A percentile compares a stretch with the other conserved stretches of the same genome.
These are phyloP conservation scores for Sebastes goodei DNA, from an alignment of 2,797 vertebrate genomes.

Conservation along the genomic window DNA sequence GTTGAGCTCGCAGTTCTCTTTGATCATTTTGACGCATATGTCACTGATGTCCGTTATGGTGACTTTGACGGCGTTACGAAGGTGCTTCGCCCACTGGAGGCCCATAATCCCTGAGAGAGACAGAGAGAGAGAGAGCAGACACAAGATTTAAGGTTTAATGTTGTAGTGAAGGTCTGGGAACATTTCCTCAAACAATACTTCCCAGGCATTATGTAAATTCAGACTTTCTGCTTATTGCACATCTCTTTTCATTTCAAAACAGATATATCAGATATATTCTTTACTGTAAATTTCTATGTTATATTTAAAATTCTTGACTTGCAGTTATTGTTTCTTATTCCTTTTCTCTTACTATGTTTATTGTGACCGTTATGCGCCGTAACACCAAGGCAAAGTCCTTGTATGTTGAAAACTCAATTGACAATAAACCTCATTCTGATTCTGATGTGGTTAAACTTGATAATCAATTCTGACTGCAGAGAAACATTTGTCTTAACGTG, in stretches of 20 bases:
- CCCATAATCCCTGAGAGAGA: constrained; percentile 92
- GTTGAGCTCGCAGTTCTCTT: constrained; percentile 94
- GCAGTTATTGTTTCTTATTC: not conserved
- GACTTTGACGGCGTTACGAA: constrained; percentile 88
- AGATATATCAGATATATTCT: not conserved
- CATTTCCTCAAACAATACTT: not conserved
- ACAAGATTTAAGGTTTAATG: not conserved
- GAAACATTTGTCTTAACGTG: not conserved
- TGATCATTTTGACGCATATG: constrained; percentile 91
- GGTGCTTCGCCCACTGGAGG: constrained; percentile 97
- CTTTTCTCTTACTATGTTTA: not conserved
- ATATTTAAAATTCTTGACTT: not conserved
- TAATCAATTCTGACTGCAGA: not conserved
- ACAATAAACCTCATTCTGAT: not conserved
- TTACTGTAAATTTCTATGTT: not conserved
- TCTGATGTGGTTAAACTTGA: not conserved
- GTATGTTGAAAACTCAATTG: not conserved
- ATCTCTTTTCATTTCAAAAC: not conserved
- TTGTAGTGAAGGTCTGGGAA: not conserved
- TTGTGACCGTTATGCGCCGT: not conserved
- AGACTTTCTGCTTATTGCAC: not conserved
- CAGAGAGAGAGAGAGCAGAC: not conserved
- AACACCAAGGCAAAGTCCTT: no score
- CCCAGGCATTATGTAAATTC: not conserved
- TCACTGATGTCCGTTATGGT: constrained; percentile 96